These are phyloP conservation scores for Argynnis bischoffii DNA, from an alignment of 2,888 invertebrate genomes.

Conservation along the genomic window DNA sequence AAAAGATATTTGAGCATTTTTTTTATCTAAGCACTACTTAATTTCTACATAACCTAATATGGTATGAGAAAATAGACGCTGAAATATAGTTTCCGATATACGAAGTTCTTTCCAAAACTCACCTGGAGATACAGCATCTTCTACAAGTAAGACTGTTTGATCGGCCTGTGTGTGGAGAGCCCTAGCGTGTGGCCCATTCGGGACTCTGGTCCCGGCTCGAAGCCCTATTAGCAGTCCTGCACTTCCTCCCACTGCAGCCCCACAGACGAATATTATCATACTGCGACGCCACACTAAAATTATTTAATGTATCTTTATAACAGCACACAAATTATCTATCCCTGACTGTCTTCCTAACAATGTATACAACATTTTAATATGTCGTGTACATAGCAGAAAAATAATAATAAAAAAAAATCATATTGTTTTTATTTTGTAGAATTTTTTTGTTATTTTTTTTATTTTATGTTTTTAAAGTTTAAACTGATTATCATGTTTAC, in stretches of 20 bases:
- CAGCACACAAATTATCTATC: neutral
- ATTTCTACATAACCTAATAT: no score
- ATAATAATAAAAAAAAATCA: no score
- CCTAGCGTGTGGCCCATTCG: constrained; percentile 63
- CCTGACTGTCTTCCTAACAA: no score
- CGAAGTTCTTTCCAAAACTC: constrained; percentile 4
- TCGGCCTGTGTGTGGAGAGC: constrained; percentile 70
- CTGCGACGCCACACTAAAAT: constrained; percentile 73
- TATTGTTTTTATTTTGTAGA: no score
- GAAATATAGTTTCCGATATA: neutral
- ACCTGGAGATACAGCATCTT: constrained; percentile 70
- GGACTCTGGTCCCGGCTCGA: constrained; percentile 50
- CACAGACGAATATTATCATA: constrained; percentile 68
- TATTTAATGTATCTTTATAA: neutral
- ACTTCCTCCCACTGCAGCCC: constrained; percentile 60
- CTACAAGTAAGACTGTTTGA: constrained; percentile 70
- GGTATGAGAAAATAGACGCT: neutral
- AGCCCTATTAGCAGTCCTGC: constrained; percentile 63
- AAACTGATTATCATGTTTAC: no score
- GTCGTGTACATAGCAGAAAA: no score
- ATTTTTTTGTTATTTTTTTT: no score
- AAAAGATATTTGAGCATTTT: no score
- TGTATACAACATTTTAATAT: no score
- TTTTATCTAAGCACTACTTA: no score
- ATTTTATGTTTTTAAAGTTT: no score